A percentile compares a stretch with the other conserved stretches of the same genome.
phyloP scores from a whole-genome alignment of 2,888 invertebrate genomes.

The Lepidonotus clava region DNA sequence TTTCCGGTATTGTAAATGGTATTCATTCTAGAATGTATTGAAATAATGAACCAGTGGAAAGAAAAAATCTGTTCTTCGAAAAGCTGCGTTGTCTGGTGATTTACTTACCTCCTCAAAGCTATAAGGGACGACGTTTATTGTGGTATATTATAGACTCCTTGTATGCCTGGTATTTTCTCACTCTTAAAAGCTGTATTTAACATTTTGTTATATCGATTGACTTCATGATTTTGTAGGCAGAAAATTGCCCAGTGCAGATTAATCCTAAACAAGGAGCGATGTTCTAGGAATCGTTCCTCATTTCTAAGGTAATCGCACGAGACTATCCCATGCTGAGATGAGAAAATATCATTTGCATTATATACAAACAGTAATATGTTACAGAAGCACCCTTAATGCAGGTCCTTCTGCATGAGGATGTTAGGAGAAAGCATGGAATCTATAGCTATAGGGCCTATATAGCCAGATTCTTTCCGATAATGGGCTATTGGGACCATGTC shows the following conservation, averaged over 20 bases:
- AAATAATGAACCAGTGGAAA: conserved; percentile 19
- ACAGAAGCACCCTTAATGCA: too few species aligned
- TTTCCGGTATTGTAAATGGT: conserved; percentile 7
- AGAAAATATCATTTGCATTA: conserved; percentile 19
- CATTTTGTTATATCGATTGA: too few species aligned
- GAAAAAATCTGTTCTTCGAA: neutral
- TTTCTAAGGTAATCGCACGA: conserved; percentile 20
- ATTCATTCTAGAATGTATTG: conserved; percentile 17
- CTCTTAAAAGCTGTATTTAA: too few species aligned
- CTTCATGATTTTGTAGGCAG: neutral
- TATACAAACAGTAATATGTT: conserved; percentile 19
- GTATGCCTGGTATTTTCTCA: too few species aligned
- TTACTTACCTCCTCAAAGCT: too few species aligned
- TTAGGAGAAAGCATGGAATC: too few species aligned
- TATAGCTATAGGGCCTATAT: too few species aligned
- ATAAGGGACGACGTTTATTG: too few species aligned
- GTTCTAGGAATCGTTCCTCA: neutral
- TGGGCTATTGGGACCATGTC: too few species aligned
- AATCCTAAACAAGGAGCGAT: neutral
- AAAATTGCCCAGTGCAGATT: conserved; percentile 24
- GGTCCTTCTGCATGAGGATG: too few species aligned
- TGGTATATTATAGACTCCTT: too few species aligned
- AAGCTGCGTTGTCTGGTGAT: conserved; percentile 41
- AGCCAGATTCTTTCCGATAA: too few species aligned
- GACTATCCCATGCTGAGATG: conserved; percentile 2